Evolutionary conservation across 2,888 invertebrate species (phyloP).

Genomic region (Noctua comes): DNA sequence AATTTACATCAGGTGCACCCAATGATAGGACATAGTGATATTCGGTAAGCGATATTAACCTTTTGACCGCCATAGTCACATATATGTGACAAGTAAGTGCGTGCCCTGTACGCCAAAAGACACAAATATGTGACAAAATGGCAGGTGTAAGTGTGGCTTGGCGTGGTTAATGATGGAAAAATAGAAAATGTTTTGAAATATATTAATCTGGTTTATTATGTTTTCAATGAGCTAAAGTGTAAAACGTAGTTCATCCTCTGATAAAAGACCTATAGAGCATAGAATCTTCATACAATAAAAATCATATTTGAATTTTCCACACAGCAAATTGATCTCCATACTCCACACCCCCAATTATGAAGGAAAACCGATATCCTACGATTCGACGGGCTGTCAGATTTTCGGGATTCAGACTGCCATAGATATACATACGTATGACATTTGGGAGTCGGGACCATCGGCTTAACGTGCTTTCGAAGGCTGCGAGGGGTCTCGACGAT

Average conservation of each 20-base stretch:
- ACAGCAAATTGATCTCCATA: not conserved
- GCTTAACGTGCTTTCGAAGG: conserved; percentile 16
- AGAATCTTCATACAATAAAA: not conserved
- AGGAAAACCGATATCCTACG: conserved; percentile 31
- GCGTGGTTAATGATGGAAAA: no score
- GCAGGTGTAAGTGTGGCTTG: no score
- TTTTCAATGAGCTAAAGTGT: no score
- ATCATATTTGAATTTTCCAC: not conserved
- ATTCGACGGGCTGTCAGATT: conserved; percentile 43
- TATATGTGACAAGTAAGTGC: no score
- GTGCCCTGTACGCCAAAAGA: no score
- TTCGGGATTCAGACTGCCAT: conserved; percentile 10
- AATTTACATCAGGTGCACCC: no score
- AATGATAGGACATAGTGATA: no score
- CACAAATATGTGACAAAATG: no score
- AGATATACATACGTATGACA: conserved; percentile 33
- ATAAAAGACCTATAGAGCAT: not conserved
- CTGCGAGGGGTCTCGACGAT: not conserved
- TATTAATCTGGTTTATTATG: no score
- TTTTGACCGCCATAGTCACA: no score
- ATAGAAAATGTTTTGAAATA: no score
- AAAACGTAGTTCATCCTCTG: not conserved
- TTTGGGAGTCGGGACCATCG: conserved; percentile 9
- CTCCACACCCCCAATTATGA: conserved; percentile 9
- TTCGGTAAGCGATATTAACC: no score